phyloP scores from a whole-genome alignment of 2,113 vertebrate species.

The Tenebrosternarchus preto region DNA sequence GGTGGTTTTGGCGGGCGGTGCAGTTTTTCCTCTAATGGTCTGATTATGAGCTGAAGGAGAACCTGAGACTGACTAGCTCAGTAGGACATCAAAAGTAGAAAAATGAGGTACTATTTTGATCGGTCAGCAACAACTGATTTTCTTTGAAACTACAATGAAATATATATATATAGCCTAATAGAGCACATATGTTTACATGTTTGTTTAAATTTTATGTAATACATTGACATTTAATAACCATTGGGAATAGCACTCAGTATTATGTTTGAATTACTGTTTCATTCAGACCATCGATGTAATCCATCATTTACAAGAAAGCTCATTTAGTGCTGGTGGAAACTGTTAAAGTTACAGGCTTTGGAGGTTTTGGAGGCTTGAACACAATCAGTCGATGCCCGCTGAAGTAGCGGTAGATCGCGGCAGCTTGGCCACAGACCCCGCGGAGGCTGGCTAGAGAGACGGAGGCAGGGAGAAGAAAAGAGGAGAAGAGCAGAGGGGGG shows the following conservation, averaged over 20 bases:
- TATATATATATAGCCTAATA: background rate
- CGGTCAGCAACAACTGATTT: background rate
- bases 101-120: background rate
- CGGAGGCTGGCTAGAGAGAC: conserved; percentile 11
- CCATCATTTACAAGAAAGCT: background rate
- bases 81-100: background rate
- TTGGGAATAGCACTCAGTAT: too few relatives aligned
- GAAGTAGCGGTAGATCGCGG: conserved; percentile 19
- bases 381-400: conserved; percentile 24
- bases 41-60: conserved; percentile 1
- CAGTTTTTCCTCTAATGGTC: conserved; percentile 7
- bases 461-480: conserved; percentile 51
- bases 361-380: conserved; percentile 20
- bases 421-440: conserved; percentile 22
- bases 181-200: too few relatives aligned
- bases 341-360: conserved; percentile 14
- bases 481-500: conserved; percentile 56
- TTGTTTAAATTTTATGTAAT: too few relatives aligned
- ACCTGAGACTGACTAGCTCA: background rate
- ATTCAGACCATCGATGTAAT: background rate
- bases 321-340: background rate
- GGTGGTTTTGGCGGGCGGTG: conserved; percentile 45
- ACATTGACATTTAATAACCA: too few relatives aligned
- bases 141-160: background rate
- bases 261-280: background rate